Evolutionary conservation across 2,888 invertebrate species (phyloP).

Genomic region (Ichneumoninae sp.): DNA sequence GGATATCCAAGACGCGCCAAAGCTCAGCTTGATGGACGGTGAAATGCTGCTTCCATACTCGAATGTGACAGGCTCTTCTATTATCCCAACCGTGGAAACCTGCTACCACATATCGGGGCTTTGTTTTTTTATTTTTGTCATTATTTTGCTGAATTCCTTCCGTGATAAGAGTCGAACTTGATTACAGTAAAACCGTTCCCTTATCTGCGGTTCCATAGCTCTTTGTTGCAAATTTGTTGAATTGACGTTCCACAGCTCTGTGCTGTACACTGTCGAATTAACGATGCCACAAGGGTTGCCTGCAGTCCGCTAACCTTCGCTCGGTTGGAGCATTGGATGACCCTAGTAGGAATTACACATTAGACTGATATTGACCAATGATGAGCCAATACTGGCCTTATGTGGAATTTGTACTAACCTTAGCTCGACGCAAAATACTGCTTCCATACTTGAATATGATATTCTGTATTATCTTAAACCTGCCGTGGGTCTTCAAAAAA

Average conservation of each 20-base stretch:
- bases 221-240: conserved; percentile 45
- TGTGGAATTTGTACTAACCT: too few relatives aligned
- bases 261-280: conserved; percentile 32
- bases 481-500: too few relatives aligned
- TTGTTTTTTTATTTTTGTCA: conserved; percentile 18
- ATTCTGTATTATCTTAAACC: too few relatives aligned
- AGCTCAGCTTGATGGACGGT: conserved; percentile 53
- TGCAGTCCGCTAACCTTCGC: conserved; percentile 26
- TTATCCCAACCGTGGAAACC: conserved; percentile 42
- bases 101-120: conserved; percentile 26
- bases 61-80: conserved; percentile 60
- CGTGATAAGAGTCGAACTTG: not conserved
- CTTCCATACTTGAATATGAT: too few relatives aligned
- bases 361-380: not conserved
- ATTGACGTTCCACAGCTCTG: not conserved
- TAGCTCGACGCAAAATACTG: too few relatives aligned
- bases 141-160: not conserved
- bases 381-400: too few relatives aligned
- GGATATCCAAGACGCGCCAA: conserved; percentile 36
- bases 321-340: conserved; percentile 1
- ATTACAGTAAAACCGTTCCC: not conserved
- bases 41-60: conserved; percentile 43
- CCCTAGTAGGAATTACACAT: not conserved
- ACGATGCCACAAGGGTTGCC: conserved; percentile 34
- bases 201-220: not conserved